Evolutionary conservation across 2,113 vertebrate genomes (phyloP), one percentile per base, ranked within the genome.

Genomic region (Oxyruncus cristatus): DNA sequence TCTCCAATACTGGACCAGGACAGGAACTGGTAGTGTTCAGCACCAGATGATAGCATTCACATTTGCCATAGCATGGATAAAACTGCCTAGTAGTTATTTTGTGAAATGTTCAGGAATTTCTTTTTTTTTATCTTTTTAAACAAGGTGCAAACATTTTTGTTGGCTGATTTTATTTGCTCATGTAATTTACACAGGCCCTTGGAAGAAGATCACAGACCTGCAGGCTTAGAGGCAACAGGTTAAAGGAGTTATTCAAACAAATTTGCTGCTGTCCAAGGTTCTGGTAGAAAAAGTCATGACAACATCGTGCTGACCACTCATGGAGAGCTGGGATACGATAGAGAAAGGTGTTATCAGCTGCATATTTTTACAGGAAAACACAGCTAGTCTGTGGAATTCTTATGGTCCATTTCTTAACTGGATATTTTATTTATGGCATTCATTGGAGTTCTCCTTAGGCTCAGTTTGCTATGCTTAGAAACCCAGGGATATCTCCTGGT

Each of bases 221-320:
- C 1, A 0, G 19, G 7, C 12, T 32, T 33, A 52, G 11, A 50
- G 30, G 16, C 33, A 26, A 22, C 8, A 16, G 15, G 11, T 41
- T 55, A 37, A 39, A 2, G 3, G 6, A 12, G 7, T 13, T 39
- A 53, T 41, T 18, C 4, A 32, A 30, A 37, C 5, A 70, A 37
- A 42, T 76, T 35, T 90, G 28, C 32, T 90, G 46, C 88, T 88
- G n/a, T 92, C 88, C 50, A 62, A 46, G 53, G 75, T 85, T 33
- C 46, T 77, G 41, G 37, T 28, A 62, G 17, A 59, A 71, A 72
- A 90, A 65, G 5, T 4, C n/a, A 14, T 1, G 6, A 50, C 35
- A 58, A 9, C 9, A 22, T 33, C 2, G 0, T 10, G 6, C 8
- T 83, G n/a, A 74, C 21, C 26, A 30, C 20, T 26, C 50, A 22